Percentiles rank a stretch among this genome's conserved stretches.
Evolutionary conservation across 2,113 vertebrate species (phyloP).

Genomic region (Shinisaurus crocodilurus): DNA sequence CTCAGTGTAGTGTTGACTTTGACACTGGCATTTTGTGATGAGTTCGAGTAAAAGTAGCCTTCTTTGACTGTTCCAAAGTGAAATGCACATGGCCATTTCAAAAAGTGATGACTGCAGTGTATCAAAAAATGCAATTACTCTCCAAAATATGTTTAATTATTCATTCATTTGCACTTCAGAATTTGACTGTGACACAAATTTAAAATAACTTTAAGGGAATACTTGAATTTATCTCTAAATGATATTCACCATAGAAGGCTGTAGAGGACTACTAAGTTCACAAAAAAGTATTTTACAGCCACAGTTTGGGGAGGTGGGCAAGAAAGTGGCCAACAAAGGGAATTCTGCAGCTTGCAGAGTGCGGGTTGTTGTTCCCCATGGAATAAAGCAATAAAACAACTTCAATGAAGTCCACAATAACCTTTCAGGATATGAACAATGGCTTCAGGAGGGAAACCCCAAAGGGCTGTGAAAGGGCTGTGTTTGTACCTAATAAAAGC

Average conservation of each 20-base stretch:
- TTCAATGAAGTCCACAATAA: background rate
- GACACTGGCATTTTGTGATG: background rate
- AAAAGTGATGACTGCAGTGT: accelerated
- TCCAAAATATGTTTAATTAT: background rate
- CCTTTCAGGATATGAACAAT: background rate
- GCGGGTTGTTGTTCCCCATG: background rate
- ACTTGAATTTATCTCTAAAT: accelerated
- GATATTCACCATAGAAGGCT: background rate
- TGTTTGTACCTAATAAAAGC: background rate
- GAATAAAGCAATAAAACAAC: background rate
- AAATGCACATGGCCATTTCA: background rate
- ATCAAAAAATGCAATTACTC: background rate
- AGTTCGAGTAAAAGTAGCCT: background rate
- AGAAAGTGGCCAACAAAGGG: background rate
- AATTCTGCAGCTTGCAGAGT: background rate
- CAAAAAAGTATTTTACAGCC: background rate
- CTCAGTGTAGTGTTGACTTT: background rate
- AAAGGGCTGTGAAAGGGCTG: background rate
- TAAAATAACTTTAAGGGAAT: background rate
- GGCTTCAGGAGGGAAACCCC: background rate
- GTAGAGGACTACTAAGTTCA: background rate
- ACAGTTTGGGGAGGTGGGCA: background rate
- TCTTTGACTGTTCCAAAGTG: background rate
- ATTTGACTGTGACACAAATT: background rate
- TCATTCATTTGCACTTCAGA: background rate